These are phyloP conservation scores for Hippoglossus hippoglossus DNA, from an alignment of 2,797 vertebrate genomes.

Conservation along the genomic window DNA sequence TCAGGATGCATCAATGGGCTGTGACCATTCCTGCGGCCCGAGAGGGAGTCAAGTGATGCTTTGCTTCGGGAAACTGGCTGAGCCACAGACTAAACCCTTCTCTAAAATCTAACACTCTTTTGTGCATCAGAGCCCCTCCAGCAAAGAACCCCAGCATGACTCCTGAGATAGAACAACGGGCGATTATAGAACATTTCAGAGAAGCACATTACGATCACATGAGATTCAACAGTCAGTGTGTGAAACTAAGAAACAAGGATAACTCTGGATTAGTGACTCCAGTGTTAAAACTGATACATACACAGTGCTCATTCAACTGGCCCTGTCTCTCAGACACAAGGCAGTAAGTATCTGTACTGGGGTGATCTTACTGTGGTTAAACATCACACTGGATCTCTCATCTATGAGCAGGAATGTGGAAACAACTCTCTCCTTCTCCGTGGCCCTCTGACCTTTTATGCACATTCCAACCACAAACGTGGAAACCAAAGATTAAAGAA, in stretches of 20 bases:
- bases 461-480: constrained; percentile 50
- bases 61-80: constrained; percentile 31
- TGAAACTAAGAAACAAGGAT: constrained; percentile 6
- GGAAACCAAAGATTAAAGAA: constrained; percentile 44
- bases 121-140: constrained; percentile 32
- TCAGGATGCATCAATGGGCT: constrained; percentile 1
- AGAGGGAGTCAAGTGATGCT: constrained; percentile 69
- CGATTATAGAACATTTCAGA: constrained; percentile 38
- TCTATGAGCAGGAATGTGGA: constrained; percentile 52
- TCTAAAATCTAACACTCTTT: constrained; percentile 19
- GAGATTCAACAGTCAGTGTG: constrained; percentile 29
- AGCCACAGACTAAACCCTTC: constrained; percentile 43
- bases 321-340: too few species aligned
- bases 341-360: background rate
- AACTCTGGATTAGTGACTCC: background rate
- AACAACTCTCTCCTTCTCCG: constrained; percentile 16
- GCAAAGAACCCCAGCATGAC: constrained; percentile 49
- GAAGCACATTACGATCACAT: constrained; percentile 48
- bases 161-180: constrained; percentile 43
- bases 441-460: constrained; percentile 31
- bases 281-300: background rate
- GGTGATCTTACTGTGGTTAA: background rate
- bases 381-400: constrained; percentile 29
- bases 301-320: background rate
- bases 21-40: constrained; percentile 8